phyloP scores from a whole-genome alignment of 2,113 vertebrate genomes.

The Glareola pratincola region DNA sequence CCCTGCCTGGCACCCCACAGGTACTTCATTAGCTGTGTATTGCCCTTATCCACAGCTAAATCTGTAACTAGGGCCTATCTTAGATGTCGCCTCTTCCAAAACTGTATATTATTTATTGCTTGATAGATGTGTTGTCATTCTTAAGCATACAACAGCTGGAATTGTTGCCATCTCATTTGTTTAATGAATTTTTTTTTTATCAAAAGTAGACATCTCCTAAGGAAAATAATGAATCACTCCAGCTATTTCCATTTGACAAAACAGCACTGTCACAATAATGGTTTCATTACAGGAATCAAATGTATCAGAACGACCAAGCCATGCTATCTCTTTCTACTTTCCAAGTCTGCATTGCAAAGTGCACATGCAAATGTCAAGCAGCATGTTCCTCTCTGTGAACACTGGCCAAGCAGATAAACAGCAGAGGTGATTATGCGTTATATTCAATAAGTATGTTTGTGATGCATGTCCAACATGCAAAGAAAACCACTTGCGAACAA shows the following conservation, averaged over 20 bases:
- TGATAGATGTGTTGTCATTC: neutral
- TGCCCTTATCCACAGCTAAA: neutral
- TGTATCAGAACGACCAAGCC: neutral
- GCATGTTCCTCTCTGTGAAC: neutral
- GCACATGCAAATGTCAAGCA: neutral
- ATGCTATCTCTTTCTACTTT: neutral
- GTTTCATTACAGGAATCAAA: neutral
- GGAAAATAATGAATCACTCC: neutral
- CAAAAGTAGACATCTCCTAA: neutral
- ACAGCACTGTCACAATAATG: neutral
- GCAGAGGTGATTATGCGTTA: neutral
- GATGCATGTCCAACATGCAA: neutral
- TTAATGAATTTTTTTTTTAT: neutral
- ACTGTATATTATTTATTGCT: neutral
- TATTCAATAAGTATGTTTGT: neutral
- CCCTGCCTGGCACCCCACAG: neutral
- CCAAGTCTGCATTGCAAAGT: neutral
- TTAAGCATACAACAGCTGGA: neutral
- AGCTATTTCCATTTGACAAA: neutral
- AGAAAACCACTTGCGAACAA: neutral
- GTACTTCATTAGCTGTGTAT: neutral
- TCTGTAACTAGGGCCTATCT: neutral
- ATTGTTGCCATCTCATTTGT: neutral
- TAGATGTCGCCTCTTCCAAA: neutral
- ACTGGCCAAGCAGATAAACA: neutral